A percentile compares a stretch with the other conserved stretches of the same genome.
Evolutionary conservation across 2,797 vertebrate species (phyloP).

Genomic region (Pagetopsis macropterus): DNA sequence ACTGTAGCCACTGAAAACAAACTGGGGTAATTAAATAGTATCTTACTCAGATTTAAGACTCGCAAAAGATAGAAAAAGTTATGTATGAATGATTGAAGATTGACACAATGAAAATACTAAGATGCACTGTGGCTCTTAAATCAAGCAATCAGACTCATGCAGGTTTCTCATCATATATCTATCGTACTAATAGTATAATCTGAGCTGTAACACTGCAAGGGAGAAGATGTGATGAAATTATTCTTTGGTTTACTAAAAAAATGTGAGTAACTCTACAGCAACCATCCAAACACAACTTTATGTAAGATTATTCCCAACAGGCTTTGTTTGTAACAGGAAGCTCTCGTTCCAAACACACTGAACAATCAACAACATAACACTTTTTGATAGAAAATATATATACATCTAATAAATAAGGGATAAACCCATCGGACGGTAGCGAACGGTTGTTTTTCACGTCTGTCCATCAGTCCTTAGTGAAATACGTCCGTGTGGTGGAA

Average conservation of each 20-base stretch:
- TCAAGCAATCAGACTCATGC: slow-evolving; percentile 26
- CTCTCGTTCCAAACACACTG: slow-evolving; percentile 53
- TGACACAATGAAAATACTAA: slow-evolving; percentile 16
- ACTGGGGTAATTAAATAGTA: neutral
- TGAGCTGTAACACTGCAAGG: slow-evolving; percentile 39
- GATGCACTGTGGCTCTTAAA: slow-evolving; percentile 11
- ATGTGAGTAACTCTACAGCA: slow-evolving; percentile 34
- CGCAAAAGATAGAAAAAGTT: neutral
- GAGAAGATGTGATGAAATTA: slow-evolving; percentile 37
- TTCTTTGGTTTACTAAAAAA: slow-evolving; percentile 78
- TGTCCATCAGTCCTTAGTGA: slow-evolving; percentile 74
- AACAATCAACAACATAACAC: slow-evolving; percentile 82
- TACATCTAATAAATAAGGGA: slow-evolving; percentile 86
- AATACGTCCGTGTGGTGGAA: slow-evolving; percentile 64
- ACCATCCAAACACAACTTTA: slow-evolving; percentile 27
- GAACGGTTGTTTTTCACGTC: slow-evolving; percentile 81
- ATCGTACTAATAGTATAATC: slow-evolving; percentile 26
- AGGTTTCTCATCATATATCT: slow-evolving; percentile 35
- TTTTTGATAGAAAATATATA: slow-evolving; percentile 80
- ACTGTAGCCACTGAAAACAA: slow-evolving; percentile 27
- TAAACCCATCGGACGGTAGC: slow-evolving; percentile 74
- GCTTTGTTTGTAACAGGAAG: slow-evolving; percentile 21
- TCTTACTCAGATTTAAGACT: slow-evolving; percentile 56
- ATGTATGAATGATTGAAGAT: slow-evolving; percentile 11
- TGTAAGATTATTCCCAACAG: slow-evolving; percentile 28